Evolutionary conservation across 2,797 vertebrate species (phyloP).

Genomic region (Sarcoramphus papa): DNA sequence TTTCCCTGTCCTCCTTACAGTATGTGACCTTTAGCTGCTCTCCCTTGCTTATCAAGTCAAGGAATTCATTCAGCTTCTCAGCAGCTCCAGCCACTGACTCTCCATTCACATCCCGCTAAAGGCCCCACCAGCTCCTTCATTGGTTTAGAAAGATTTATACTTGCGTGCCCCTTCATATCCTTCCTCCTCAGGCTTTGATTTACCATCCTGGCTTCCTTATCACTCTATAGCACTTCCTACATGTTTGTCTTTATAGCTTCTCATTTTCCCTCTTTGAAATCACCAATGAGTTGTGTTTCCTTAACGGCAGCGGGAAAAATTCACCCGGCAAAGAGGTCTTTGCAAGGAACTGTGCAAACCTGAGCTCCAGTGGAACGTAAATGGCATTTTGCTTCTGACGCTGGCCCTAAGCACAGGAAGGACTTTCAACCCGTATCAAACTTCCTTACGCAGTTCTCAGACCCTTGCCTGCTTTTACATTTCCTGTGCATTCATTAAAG

Average conservation of each 20-base stretch:
- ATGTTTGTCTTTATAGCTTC: background rate
- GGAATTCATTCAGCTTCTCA: conserved; percentile 32
- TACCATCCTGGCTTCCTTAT: conserved; percentile 50
- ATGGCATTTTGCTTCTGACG: background rate
- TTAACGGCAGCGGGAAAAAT: background rate
- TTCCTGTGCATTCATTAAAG: conserved; percentile 30
- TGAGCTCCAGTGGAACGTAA: background rate
- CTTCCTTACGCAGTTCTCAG: background rate
- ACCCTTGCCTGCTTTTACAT: background rate
- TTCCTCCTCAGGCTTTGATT: conserved; percentile 53
- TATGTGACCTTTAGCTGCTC: conserved; percentile 31
- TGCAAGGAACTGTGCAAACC: background rate
- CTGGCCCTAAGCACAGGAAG: conserved; percentile 20
- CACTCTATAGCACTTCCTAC: conserved; percentile 27
- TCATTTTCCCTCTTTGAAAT: background rate
- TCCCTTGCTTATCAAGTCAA: conserved; percentile 34
- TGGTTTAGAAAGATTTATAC: conserved; percentile 37
- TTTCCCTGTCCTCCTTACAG: background rate
- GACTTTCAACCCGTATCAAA: background rate
- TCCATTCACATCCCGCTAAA: conserved; percentile 1
- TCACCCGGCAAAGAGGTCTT: background rate
- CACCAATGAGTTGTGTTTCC: conserved; percentile 11
- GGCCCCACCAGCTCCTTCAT: background rate
- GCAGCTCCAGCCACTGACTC: background rate
- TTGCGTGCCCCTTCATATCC: conserved; percentile 1